Evolutionary conservation across 2,113 vertebrate species (phyloP), one percentile per base, ranked within the genome.

Genomic region (Sisor rabdophorus): DNA sequence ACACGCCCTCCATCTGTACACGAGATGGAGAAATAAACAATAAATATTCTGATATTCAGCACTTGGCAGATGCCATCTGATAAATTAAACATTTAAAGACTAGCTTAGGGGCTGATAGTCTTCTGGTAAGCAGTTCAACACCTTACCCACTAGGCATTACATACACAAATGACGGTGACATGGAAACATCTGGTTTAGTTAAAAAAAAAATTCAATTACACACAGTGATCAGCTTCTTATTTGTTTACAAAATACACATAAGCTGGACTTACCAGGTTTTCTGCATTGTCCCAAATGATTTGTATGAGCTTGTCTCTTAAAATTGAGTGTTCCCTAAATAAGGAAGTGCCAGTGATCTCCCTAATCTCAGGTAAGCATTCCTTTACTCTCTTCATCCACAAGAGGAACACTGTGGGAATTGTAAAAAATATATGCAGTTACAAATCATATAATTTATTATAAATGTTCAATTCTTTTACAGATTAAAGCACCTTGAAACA

Each of bases 271-370:
- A 96, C 95, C 10, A 86, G 94, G 28, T 91, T 93, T 84, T 96
- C 94, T 2, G 93, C 92, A 0, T 89, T 93, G 87, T 87, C 91
- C 95, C 95, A 96, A 69, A 93, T 77, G 13, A 95, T 84, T 79
- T 89, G 88, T 52, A 83, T 79, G 68, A 96, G 88, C 30, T 81
- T 79, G 44, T 74, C 84, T 67, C 85, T 88, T 12, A 92, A 85
- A 19, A 71, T 10, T 0, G 87, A 32, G 55, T 84, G 48, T 19
- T 86, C 86, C 0, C 69, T 64, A 75, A 95, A 82, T 32, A 95
- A 20, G 1, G 70, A 84, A 20, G 28, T 81, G 0, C 80, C 87
- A 0, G 0, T 89, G 77, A 86, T 75, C 81, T 61, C 55, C 92
- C 91, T 92, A 78, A 96, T 20, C 7, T 87, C 88, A 2, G 82